These are phyloP conservation scores for Pantelozetes paolii DNA, from an alignment of 2,888 invertebrate genomes.

Conservation along the genomic window DNA sequence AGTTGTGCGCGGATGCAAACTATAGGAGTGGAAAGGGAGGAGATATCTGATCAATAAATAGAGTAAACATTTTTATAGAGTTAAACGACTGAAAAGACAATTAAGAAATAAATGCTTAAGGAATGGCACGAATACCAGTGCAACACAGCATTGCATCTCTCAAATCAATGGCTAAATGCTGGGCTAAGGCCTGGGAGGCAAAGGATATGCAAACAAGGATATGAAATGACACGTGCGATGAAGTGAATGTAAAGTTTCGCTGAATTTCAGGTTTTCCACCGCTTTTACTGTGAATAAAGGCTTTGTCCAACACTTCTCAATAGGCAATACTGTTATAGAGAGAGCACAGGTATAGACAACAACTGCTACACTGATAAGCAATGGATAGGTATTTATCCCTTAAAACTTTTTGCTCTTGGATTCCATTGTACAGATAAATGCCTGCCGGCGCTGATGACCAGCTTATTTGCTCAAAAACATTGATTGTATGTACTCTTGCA, in stretches of 20 bases:
- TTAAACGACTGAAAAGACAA: too few relatives aligned
- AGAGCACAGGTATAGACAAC: background rate
- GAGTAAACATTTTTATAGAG: too few relatives aligned
- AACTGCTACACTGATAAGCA: constrained; percentile 3
- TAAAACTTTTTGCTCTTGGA: background rate
- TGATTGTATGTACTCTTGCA: too few relatives aligned
- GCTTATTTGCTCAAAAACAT: constrained; percentile 6
- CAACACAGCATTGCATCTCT: background rate
- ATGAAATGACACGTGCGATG: constrained; percentile 32
- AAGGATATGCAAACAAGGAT: constrained; percentile 21
- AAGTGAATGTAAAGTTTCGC: background rate
- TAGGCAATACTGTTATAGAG: background rate
- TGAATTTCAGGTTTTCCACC: background rate
- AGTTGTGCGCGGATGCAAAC: constrained; percentile 35
- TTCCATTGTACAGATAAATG: constrained; percentile 27
- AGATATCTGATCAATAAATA: background rate
- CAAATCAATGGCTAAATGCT: too few relatives aligned
- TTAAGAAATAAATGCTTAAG: too few relatives aligned
- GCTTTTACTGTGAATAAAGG: constrained; percentile 4
- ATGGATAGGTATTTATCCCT: background rate
- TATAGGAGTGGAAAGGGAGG: constrained; percentile 14
- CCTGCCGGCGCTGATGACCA: constrained; percentile 28
- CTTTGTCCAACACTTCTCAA: constrained; percentile 30
- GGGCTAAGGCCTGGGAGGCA: background rate
- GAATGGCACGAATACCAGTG: background rate